Evolutionary conservation across 2,888 invertebrate species (phyloP).

Genomic region (Urechis unicinctus): DNA sequence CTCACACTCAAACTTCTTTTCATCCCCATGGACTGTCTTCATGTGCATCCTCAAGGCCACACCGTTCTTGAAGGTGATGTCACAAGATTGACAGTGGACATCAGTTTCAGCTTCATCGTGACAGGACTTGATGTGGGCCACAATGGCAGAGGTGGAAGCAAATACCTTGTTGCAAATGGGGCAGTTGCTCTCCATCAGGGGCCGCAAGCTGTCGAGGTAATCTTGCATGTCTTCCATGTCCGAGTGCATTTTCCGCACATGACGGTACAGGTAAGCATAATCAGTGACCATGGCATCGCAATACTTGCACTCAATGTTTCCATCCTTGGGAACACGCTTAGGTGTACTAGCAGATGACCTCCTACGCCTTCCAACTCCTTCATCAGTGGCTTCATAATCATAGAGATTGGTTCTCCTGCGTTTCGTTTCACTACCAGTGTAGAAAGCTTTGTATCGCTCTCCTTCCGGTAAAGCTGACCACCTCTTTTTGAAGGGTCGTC

Average conservation of each 20-base stretch:
- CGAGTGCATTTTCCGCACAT: constrained; percentile 9
- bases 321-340: background rate
- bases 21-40: background rate
- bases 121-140: constrained; percentile 13
- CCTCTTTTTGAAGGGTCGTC: background rate
- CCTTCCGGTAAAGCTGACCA: background rate
- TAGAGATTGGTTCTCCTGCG: background rate
- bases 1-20: background rate
- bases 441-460: background rate
- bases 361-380: background rate
- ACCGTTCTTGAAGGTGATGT: constrained; percentile 4
- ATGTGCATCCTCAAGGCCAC: background rate
- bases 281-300: constrained; percentile 11
- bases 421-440: background rate
- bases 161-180: constrained; percentile 13
- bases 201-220: constrained; percentile 16
- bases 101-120: constrained; percentile 5
- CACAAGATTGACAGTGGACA: constrained; percentile 8
- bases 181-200: constrained; percentile 13
- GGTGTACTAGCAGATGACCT: background rate
- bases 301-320: constrained; percentile 6
- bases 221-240: constrained; percentile 4
- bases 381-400: background rate
- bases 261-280: constrained; percentile 14
- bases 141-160: constrained; percentile 7